A percentile compares a stretch with the other conserved stretches of the same genome.
These are phyloP conservation scores for Tragelaphus eurycerus DNA, from an alignment of 2,797 vertebrate species.

Conservation along the genomic window DNA sequence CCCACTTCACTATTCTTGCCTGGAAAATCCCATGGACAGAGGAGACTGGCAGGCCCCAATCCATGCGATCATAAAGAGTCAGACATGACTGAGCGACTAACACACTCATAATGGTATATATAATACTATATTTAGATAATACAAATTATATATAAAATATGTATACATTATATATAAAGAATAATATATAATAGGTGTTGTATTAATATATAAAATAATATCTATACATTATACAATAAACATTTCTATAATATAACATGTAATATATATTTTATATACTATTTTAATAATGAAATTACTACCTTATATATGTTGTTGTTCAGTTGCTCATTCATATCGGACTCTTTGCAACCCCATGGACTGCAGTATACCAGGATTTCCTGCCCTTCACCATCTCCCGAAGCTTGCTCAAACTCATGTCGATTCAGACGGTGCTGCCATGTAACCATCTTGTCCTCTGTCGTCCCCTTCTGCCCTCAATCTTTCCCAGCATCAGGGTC, in stretches of 20 bases:
- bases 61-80: not conserved
- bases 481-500: not conserved
- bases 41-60: not conserved
- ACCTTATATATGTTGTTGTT: not conserved
- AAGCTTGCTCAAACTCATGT: not conserved
- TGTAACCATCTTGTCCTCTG: not conserved
- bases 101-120: not conserved
- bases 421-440: not conserved
- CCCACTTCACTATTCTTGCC: not conserved
- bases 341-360: not conserved
- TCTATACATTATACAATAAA: not conserved
- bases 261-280: not conserved
- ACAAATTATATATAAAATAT: not conserved
- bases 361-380: not conserved
- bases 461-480: accelerated
- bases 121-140: not conserved
- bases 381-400: not conserved
- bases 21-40: not conserved
- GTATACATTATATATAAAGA: not conserved
- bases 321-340: accelerated
- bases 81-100: not conserved
- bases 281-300: not conserved
- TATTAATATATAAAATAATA: not conserved
- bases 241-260: not conserved
- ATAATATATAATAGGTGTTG: not conserved